Evolutionary conservation across 2,113 vertebrate species (phyloP), one percentile per base, ranked within the genome.

Genomic region (Leucoraja erinaceus): DNA sequence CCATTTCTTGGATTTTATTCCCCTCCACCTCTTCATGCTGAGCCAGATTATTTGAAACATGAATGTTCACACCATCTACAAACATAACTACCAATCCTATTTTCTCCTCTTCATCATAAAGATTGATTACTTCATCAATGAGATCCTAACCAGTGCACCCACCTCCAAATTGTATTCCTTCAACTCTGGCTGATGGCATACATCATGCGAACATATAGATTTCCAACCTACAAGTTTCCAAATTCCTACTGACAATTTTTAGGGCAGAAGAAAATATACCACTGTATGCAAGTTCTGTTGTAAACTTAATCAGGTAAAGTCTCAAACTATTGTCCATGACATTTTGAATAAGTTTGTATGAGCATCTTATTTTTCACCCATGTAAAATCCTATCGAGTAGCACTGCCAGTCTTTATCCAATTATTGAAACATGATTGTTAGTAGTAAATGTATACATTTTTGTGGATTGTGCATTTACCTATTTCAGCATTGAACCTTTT

Each of bases 371-470:
- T 56, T 56, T 22, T 83, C 47, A 12, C 7, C 47, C 56, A 12
- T 84, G 16, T 63, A 86, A 31, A n/a, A 86, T 86, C 56, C 63
- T 56, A 25, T 61, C 56, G n/a, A 63, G 5, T 86, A 59, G 22
- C 11, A 84, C 14, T 8, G 22, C 56, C 4, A 56, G 11, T 6
- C n/a, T 56, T 84, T 22, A 22, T 28, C 56, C 56, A 83, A 83
- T 83, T 83, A 31, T 86, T 86, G 63, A 86, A 86, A 25, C 83
- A 86, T 28, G 59, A 14, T 14, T 86, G 59, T 86, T 63, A 63
- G 28, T 86, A 12, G 61, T n/a, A 59, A 86, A 86, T n/a, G 0
- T 33, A n/a, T 3, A 10, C 2, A 8, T 22, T 28, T 83, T 7
- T 83, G 54, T 61, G 59, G 6, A 8, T 3, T n/a, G 11, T 59